phyloP scores from a whole-genome alignment of 2,888 invertebrate species.

The Ectemnius lituratus region DNA sequence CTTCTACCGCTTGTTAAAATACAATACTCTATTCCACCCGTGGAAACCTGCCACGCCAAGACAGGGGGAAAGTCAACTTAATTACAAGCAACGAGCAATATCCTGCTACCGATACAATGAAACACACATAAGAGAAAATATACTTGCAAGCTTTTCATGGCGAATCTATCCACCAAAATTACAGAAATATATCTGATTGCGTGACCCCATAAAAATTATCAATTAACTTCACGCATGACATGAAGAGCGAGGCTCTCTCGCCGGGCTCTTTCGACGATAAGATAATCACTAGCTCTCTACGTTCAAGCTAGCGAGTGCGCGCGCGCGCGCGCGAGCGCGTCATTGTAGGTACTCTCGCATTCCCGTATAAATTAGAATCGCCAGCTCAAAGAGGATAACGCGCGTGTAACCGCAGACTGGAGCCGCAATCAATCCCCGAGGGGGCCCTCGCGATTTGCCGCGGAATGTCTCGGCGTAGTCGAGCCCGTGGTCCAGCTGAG shows the following conservation, averaged over 20 bases:
- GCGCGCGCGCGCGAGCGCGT: too few species aligned
- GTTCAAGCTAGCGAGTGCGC: conserved; percentile 11
- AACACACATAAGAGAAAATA: too few species aligned
- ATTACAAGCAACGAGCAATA: conserved; percentile 49
- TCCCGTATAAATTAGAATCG: conserved; percentile 35
- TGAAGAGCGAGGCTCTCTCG: not conserved
- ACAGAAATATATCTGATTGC: too few species aligned
- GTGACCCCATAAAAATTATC: not conserved
- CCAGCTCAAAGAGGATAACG: conserved; percentile 39
- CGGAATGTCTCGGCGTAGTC: conserved; percentile 45
- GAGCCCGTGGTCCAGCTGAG: not conserved
- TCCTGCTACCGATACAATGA: conserved; percentile 32
- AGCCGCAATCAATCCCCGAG: conserved; percentile 37
- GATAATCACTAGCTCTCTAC: not conserved
- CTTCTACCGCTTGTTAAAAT: conserved; percentile 18
- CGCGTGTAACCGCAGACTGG: not conserved
- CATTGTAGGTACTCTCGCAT: too few species aligned
- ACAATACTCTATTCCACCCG: conserved; percentile 17
- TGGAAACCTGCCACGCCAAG: conserved; percentile 25
- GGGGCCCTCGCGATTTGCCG: conserved; percentile 26
- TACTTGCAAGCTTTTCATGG: too few species aligned
- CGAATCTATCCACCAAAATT: too few species aligned
- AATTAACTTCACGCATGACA: not conserved
- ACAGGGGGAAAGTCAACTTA: conserved; percentile 20
- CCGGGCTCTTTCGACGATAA: not conserved